These are phyloP conservation scores for Eulithis testata DNA, from an alignment of 2,888 invertebrate genomes.

Conservation along the genomic window DNA sequence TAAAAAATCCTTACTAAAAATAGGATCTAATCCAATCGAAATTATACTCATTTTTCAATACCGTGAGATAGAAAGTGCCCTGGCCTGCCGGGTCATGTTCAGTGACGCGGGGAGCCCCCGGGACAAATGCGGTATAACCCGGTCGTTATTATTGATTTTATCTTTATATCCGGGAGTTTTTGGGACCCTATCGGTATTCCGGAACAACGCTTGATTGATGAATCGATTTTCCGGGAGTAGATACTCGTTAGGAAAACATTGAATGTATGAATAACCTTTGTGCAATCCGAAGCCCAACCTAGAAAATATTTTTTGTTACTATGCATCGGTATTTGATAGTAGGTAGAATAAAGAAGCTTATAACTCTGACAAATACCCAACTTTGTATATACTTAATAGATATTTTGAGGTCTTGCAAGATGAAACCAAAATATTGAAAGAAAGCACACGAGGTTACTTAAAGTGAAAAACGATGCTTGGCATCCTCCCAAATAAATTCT, in stretches of 20 bases:
- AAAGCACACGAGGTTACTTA: no score
- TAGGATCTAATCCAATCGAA: neutral
- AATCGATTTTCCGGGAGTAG: conserved; percentile 8
- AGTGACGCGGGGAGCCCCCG: conserved; percentile 41
- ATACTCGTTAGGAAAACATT: conserved; percentile 1
- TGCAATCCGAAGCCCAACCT: no score
- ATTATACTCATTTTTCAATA: neutral
- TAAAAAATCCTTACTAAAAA: neutral
- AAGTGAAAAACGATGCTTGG: no score
- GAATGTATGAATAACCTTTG: neutral
- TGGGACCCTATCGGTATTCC: conserved; percentile 37
- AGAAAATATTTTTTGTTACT: no score
- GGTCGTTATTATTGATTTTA: conserved; percentile 57
- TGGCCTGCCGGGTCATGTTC: conserved; percentile 23
- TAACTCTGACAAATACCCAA: no score
- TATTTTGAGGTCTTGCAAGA: no score
- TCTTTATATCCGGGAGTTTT: conserved; percentile 24
- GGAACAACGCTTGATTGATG: conserved; percentile 36
- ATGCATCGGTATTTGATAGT: no score
- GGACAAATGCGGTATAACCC: conserved; percentile 43
- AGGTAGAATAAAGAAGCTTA: no score
- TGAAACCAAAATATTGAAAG: no score
- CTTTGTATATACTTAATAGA: no score
- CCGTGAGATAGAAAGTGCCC: neutral
- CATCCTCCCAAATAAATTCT: no score